Evolutionary conservation across 2,797 vertebrate species (phyloP).

Genomic region (Acrossocheilus wenchowensis): DNA sequence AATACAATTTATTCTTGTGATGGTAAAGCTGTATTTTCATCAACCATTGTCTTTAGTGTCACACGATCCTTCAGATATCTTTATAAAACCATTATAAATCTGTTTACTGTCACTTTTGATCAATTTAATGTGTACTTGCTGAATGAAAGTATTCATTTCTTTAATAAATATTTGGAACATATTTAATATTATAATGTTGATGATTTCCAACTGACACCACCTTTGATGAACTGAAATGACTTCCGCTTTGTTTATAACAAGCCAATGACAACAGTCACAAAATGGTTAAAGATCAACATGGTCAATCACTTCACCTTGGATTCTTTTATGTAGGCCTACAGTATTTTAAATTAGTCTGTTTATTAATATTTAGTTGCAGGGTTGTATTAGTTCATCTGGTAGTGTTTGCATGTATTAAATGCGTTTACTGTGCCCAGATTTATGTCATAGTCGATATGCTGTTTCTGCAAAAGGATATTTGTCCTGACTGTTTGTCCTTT

Average conservation of each 20-base stretch:
- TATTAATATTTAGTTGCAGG: not conserved
- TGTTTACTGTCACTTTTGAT: not conserved
- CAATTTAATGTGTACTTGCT: not conserved
- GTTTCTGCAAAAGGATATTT: slow-evolving; percentile 24
- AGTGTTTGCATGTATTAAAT: not conserved
- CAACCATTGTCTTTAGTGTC: not conserved
- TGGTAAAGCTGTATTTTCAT: not conserved
- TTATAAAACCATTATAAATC: not conserved
- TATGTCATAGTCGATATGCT: not conserved
- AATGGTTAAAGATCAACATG: not conserved
- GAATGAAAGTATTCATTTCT: not conserved
- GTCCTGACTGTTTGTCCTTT: slow-evolving; percentile 40
- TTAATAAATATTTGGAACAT: not conserved
- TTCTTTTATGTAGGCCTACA: not conserved
- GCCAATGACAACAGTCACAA: not conserved
- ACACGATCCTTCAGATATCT: not conserved
- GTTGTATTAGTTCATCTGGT: not conserved
- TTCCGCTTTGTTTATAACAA: not conserved
- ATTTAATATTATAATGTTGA: not conserved
- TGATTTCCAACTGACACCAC: not conserved
- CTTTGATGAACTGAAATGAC: not conserved
- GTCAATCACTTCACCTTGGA: not conserved
- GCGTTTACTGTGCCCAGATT: not conserved
- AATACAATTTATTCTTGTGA: not conserved
- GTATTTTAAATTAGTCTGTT: not conserved